Evolutionary conservation across 2,888 invertebrate genomes (phyloP).

Genomic region (Macroteleia sp.): DNA sequence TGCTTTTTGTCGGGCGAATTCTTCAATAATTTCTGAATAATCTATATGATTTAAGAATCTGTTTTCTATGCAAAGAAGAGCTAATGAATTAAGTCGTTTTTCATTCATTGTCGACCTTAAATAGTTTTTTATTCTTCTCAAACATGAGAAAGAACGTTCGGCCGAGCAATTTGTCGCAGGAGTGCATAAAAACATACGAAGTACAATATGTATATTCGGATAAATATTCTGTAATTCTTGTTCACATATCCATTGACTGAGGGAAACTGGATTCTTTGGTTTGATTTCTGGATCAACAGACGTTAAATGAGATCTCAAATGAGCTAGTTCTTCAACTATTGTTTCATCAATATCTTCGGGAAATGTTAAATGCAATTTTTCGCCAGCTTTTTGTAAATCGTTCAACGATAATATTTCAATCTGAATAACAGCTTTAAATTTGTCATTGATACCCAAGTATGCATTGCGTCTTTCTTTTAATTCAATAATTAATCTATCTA

Average conservation of each 20-base stretch:
- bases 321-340: constrained; percentile 16
- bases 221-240: constrained; percentile 15
- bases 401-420: too few relatives aligned
- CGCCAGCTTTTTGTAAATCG: too few relatives aligned
- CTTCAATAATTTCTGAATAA: too few relatives aligned
- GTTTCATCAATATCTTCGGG: not conserved
- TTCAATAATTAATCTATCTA: too few relatives aligned
- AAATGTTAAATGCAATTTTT: too few relatives aligned
- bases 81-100: too few relatives aligned
- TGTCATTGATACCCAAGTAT: too few relatives aligned
- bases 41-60: too few relatives aligned
- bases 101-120: constrained; percentile 23
- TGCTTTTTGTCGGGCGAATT: too few relatives aligned
- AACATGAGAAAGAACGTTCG: constrained; percentile 26
- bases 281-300: constrained; percentile 15
- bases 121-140: constrained; percentile 14
- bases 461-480: too few relatives aligned
- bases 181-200: constrained; percentile 26
- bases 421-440: too few relatives aligned
- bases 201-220: constrained; percentile 19
- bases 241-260: constrained; percentile 27
- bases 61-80: too few relatives aligned
- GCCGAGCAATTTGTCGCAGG: constrained; percentile 21
- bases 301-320: constrained; percentile 40
- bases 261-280: constrained; percentile 22